Evolutionary conservation across 2,113 vertebrate genomes (phyloP), one percentile per base, ranked within the genome.

Genomic region (Acanthisitta chloris): DNA sequence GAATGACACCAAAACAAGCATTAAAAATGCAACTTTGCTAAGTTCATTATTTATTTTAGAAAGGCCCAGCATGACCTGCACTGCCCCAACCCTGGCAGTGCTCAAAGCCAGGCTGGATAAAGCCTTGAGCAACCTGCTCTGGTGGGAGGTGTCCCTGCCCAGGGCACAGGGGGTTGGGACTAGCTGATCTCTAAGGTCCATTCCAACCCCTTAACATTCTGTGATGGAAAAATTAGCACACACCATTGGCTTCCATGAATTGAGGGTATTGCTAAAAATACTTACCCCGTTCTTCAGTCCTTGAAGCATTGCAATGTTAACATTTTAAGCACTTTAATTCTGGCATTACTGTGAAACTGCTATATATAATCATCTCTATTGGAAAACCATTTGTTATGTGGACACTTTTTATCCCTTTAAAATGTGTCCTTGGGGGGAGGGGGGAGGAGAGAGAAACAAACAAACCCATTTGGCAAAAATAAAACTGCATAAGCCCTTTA

Each of bases 331-430:
- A 31, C 70, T 85, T 92, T 43, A 76, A 54, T 84, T 91, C 45
- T 76, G 36, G 66, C 66, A 36, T 82, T 90, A 12, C 84, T 59
- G 25, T 81, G 78, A 57, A 94, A 71, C n/a, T 61, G 29, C 58
- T 72, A 33, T 49, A 66, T 48, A 46, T 62, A 80, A 72, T 57
- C 24, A 76, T 92, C 51, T 65, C 65, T 66, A n/a, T 1, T 65
- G 83, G 74, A 92, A 95, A 94, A 66, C 52, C 36, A 72, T 64
- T 94, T 72, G 81, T 84, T 29, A 45, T 28, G 55, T 45, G 87
- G 73, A 89, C 71, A 36, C 24, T 77, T 59, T 45, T 80, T 57
- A 51, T 15, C 31, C 61, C 38, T 49, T 80, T 65, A 65, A 73
- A 90, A 87, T 4, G 4, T 55, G 40, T 48, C 40, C 36, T 69